Percentiles rank a stretch among this genome's conserved stretches.
Conservation (phyloP, 2,797 vertebrate species). For the Neoniphon sammara region DNA sequence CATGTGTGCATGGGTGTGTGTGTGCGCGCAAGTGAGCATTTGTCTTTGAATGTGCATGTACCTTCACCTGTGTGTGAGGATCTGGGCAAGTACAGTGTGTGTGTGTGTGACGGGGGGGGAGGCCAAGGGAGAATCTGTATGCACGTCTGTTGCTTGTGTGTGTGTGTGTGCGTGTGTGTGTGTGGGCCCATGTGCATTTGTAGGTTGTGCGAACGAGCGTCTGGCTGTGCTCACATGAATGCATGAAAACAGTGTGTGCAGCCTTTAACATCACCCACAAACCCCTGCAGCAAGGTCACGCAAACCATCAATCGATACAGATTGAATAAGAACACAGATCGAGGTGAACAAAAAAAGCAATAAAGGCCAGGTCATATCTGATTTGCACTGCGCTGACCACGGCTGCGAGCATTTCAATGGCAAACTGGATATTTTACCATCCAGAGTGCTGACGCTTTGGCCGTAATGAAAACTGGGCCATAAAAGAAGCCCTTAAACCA, state of each 20-base stretch:
- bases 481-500: conserved; percentile 21
- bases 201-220: conserved; percentile 41
- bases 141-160: conserved; percentile 7
- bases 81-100: conserved; percentile 11
- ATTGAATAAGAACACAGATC: conserved; percentile 64
- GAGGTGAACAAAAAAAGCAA: conserved; percentile 45
- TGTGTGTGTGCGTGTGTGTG: conserved; percentile 4
- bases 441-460: conserved; percentile 9
- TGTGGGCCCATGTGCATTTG: conserved; percentile 1
- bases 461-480: not conserved
- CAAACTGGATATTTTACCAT: conserved; percentile 24
- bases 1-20: conserved; percentile 22
- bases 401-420: conserved; percentile 11
- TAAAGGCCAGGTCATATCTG: conserved; percentile 21
- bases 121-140: conserved; percentile 13
- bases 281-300: conserved; percentile 77
- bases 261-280: conserved; percentile 57
- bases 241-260: conserved; percentile 47
- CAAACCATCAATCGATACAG: conserved; percentile 67
- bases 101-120: not conserved
- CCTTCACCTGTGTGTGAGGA: conserved; percentile 44
- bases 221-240: conserved; percentile 54
- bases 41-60: conserved; percentile 19
- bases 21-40: conserved; percentile 25
- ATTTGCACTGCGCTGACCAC: conserved; percentile 32